Base-by-base conservation (phyloP, 1,140 invertebrate species). In the Araneus ventricosus region DNA sequence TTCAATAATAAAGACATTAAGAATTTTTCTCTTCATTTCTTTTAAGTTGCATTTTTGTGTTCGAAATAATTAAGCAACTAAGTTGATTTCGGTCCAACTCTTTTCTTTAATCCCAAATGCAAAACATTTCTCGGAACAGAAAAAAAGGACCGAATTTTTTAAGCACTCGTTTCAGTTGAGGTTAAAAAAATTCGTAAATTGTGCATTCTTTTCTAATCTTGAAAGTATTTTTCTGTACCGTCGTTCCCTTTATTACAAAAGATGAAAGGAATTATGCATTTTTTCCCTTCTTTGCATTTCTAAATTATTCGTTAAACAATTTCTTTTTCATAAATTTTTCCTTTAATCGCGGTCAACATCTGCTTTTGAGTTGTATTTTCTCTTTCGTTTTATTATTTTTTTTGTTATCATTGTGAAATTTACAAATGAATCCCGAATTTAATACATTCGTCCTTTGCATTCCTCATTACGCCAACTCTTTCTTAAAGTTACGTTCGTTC, bases 1-100 rank as follows among this genome's bases (percentile, higher is more conserved):
- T 75, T 75, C 70, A 75, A 75, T 75, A 75, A 75, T 75, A 75
- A 75, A 75, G 70, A 34, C 70, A 75, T 75, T 75, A 75, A 20
- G 70, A 37, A 37, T 75, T 75, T 75, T 75, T 27, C 63, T 27
- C 27, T 67, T 67, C 63, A 67, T 27, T 67, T 67, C 63, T 67
- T 67, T 67, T 67, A n/a, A 67, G 63, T 67, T 67, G 27, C 63
- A 30, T 67, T 67, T 67, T 67, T 67, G 63, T 67, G 27, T 67
- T 67, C 63, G 63, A 67, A 67, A 67, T 67, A 67, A 67, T 67
- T 67, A 67, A 67, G 27, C 63, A 67, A n/a, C 24, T 27, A n/a
- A 67, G 63, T 67, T 67, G 24, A 67, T 67, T 67, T 67, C 63
- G 10, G 8, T 67, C 27, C 63, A 67, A 67, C n/a, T n/a, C 63